Percentiles rank a stretch among this genome's conserved stretches.
Evolutionary conservation across 2,113 vertebrate species (phyloP).

Genomic region (Chionis minor): DNA sequence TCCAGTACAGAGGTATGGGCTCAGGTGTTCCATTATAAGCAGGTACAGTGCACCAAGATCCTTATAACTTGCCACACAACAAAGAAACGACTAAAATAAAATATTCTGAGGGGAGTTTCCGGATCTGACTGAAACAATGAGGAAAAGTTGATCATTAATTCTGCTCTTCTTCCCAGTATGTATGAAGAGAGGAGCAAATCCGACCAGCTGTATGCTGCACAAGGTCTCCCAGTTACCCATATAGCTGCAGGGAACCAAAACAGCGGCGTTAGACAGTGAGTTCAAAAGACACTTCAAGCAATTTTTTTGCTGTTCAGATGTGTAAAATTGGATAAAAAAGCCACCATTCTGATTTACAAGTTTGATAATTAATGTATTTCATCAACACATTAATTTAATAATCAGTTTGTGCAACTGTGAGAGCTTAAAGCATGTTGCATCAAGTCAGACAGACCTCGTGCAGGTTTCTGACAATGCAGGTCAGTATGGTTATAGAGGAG

Average conservation of each 20-base stretch:
- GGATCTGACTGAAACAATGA: background rate
- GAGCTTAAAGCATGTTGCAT: background rate
- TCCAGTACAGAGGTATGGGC: background rate
- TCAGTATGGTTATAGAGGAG: background rate
- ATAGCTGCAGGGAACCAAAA: background rate
- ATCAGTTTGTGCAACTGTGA: background rate
- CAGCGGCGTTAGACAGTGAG: background rate
- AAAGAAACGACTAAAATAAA: background rate
- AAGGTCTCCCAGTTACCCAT: background rate
- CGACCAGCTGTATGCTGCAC: background rate
- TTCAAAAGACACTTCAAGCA: background rate
- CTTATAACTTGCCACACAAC: background rate
- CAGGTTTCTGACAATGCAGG: background rate
- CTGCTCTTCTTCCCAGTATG: background rate
- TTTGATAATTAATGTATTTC: background rate
- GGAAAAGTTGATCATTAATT: background rate
- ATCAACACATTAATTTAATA: background rate
- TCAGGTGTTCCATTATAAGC: background rate
- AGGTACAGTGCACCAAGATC: fast-evolving
- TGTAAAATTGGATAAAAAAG: background rate
- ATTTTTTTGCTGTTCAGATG: background rate
- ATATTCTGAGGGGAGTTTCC: background rate
- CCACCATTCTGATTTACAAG: background rate
- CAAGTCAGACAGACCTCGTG: background rate
- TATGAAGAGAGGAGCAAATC: background rate